Conservation (phyloP, 2,113 vertebrate species). For the Sialia sialis region DNA sequence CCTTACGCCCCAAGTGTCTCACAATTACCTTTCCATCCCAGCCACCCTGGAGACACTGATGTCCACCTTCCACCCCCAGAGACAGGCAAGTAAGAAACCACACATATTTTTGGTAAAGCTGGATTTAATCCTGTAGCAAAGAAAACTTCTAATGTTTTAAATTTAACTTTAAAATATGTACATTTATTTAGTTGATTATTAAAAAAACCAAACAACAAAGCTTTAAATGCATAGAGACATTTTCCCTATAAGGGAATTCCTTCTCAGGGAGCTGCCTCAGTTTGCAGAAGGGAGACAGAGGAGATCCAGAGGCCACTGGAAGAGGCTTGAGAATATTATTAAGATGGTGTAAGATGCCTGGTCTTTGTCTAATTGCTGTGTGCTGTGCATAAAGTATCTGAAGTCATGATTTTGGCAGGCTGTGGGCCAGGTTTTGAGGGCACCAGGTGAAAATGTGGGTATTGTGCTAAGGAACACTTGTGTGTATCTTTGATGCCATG, state of each 20-base stretch:
- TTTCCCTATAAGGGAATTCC: neutral
- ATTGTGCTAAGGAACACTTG: neutral
- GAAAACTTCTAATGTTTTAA: neutral
- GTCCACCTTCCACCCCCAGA: neutral
- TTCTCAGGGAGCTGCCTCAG: neutral
- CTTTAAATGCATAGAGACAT: neutral
- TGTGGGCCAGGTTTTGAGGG: neutral
- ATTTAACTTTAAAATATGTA: neutral
- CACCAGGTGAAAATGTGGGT: neutral
- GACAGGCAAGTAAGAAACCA: neutral
- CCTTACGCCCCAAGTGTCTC: neutral
- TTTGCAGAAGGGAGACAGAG: neutral
- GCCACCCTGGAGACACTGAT: neutral
- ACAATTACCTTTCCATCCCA: neutral
- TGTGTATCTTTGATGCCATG: neutral
- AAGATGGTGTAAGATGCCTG: accelerated
- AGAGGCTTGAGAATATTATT: neutral
- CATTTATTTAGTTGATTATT: neutral
- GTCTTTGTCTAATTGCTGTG: neutral
- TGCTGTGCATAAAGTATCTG: neutral
- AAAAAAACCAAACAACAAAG: neutral
- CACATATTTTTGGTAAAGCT: neutral
- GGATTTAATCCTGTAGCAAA: neutral
- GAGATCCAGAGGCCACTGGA: neutral
- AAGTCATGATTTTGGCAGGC: neutral